A percentile compares a stretch with the other conserved stretches of the same genome.
Evolutionary conservation across 2,888 invertebrate genomes (phyloP).

Genomic region (Drosophila birchii): DNA sequence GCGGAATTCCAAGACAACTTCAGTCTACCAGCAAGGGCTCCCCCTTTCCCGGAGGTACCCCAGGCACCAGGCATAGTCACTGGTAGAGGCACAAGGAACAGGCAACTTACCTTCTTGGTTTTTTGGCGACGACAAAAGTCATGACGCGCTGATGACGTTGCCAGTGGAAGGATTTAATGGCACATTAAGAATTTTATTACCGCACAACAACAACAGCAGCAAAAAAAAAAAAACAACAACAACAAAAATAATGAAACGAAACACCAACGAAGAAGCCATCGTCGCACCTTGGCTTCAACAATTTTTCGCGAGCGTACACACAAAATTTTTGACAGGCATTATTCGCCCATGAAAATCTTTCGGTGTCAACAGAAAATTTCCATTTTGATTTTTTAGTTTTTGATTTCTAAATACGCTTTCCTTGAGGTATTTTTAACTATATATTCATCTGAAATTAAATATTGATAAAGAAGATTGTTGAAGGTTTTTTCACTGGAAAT

Average conservation of each 20-base stretch:
- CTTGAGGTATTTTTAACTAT: not conserved
- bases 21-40: constrained; percentile 14
- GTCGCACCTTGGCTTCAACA: constrained; percentile 66
- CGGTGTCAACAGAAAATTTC: constrained; percentile 69
- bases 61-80: not conserved
- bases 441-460: not conserved
- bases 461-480: too few species aligned
- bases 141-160: constrained; percentile 76
- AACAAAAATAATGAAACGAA: constrained; percentile 11
- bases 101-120: constrained; percentile 27
- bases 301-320: constrained; percentile 73
- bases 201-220: constrained; percentile 61
- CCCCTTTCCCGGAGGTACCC: not conserved
- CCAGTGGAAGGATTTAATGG: constrained; percentile 83
- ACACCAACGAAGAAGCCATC: constrained; percentile 5
- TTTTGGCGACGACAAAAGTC: constrained; percentile 71
- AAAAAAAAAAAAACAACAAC: constrained; percentile 32
- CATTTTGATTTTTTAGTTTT: constrained; percentile 13
- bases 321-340: constrained; percentile 71
- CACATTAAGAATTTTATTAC: constrained; percentile 84
- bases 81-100: not conserved
- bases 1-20: constrained; percentile 72
- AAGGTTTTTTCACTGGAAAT: too few species aligned
- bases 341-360: constrained; percentile 71
- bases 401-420: not conserved